Base-by-base conservation (phyloP, 2,113 vertebrate species). In the Plotosus lineatus region DNA sequence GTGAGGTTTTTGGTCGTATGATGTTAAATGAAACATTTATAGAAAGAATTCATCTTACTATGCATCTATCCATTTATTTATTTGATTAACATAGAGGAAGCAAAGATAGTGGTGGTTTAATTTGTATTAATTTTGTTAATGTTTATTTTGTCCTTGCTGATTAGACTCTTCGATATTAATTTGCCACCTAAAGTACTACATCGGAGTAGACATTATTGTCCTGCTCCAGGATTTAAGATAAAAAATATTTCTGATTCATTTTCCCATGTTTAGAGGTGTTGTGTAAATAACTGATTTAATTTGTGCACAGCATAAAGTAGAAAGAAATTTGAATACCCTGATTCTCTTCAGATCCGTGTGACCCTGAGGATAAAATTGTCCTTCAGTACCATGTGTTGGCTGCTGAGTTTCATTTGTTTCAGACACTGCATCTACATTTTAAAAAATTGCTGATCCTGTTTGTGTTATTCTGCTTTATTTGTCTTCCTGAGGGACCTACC, bases 381-480 rank as follows among this genome's bases (percentile, higher is more conserved):
- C 79, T 65, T 51, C 44, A 51, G 46, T 72, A 46, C 38, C 14
- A 11, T 15, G 33, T 17, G 53, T 66, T 46, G 51, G 71, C 36
- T 28, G 66, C 77, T 50, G 69, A 40, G 44, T 10, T 63, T 23
- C 44, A 48, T 33, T 26, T 28, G 50, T 55, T 61, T 23, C 26
- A 17, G 50, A 56, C 53, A 48, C 61, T 53, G 31, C 36, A 53
- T 51, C 33, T 33, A 26, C n/a, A 9, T 8, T 8, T 46, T 42
- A 40, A 44, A 23, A 12, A 48, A 17, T 40, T 60, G 17, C 56
- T 83, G 61, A 65, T 40, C 15, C 40, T 56, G 19, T 21, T 69
- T 44, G 14, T 55, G 23, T n/a, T 61, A 17, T 75, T 36, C 17
- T 65, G 23, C 42, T 74, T 71, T 77, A 66, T 48, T 78, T 80